Conservation (phyloP, 2,888 invertebrate genomes). For the Calameuta filiformis region DNA sequence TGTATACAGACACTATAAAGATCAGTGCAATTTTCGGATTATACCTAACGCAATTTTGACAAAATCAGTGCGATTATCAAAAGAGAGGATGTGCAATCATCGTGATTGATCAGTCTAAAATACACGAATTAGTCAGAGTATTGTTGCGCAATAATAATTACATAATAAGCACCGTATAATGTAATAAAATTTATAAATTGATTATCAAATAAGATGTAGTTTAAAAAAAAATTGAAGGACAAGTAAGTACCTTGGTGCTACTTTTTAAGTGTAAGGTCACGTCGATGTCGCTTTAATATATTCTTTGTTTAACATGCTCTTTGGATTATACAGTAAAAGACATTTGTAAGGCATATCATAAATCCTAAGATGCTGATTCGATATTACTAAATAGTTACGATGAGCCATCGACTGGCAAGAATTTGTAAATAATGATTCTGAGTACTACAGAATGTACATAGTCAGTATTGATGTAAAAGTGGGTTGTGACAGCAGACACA, state of each 20-base stretch:
- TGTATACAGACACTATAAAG: neutral
- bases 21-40: neutral
- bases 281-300: neutral
- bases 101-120: neutral
- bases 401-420: neutral
- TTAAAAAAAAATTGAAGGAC: neutral
- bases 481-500: neutral
- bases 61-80: no score
- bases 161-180: neutral
- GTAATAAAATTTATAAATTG: neutral
- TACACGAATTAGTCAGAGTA: neutral
- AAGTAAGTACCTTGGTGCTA: slow-evolving; percentile 6
- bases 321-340: neutral
- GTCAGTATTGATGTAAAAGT: neutral
- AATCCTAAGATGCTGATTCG: neutral
- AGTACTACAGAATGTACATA: neutral
- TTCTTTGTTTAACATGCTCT: neutral
- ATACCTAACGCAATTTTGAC: no score
- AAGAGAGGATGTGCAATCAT: no score
- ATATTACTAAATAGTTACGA: neutral
- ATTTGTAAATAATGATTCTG: neutral
- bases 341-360: neutral
- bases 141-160: neutral
- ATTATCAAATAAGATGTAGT: neutral
- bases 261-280: neutral